These are phyloP conservation scores for Drosophila oshimai DNA, from an alignment of 1,140 invertebrate genomes.

Conservation along the genomic window DNA sequence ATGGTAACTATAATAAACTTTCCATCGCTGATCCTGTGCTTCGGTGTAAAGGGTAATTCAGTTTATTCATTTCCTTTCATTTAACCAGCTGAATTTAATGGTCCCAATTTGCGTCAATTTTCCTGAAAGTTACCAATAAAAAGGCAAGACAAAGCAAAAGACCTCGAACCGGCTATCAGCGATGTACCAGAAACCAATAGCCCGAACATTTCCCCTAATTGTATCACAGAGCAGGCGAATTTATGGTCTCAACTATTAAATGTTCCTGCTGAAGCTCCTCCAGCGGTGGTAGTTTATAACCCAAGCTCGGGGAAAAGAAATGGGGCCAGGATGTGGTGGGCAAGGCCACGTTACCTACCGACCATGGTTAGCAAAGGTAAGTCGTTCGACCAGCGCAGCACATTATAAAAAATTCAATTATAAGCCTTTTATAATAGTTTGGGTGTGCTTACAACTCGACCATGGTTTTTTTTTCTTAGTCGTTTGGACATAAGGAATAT, in stretches of 20 bases:
- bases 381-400: slow-evolving; percentile 40
- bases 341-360: not conserved
- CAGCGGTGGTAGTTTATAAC: slow-evolving; percentile 50
- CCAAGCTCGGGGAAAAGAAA: slow-evolving; percentile 3
- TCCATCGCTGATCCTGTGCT: not conserved
- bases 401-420: slow-evolving; percentile 77
- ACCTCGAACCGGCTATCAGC: slow-evolving; percentile 42
- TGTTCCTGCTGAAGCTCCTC: slow-evolving; percentile 4
- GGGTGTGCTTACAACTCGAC: slow-evolving; percentile 35
- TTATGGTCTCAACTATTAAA: slow-evolving; percentile 56
- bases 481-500: too few species aligned
- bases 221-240: slow-evolving; percentile 57
- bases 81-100: slow-evolving; percentile 32
- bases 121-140: slow-evolving; percentile 41
- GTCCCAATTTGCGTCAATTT: slow-evolving; percentile 37
- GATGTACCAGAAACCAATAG: slow-evolving; percentile 55
- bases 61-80: not conserved
- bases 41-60: not conserved
- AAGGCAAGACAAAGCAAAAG: slow-evolving; percentile 15
- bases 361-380: not conserved
- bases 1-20: not conserved
- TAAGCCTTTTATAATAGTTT: slow-evolving; percentile 61
- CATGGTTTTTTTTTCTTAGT: not conserved
- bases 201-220: slow-evolving; percentile 60
- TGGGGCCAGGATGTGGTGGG: not conserved